Conservation (phyloP, 23 tunicate genomes). For the Clavelina lepadiformis region DNA sequence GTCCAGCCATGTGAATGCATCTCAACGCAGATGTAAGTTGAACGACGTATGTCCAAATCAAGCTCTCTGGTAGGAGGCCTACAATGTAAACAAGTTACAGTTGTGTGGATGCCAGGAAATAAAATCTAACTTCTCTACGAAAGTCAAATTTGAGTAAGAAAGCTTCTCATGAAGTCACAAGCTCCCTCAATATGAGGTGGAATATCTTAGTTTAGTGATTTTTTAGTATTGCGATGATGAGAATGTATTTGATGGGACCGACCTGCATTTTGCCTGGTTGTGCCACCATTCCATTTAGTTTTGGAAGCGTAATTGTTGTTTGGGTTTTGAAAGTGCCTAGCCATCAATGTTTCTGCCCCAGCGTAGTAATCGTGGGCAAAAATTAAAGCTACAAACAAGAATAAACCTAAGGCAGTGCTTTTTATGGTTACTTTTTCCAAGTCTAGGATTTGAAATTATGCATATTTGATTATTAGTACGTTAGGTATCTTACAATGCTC, state of each 20-base stretch:
- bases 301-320: constrained; percentile 75
- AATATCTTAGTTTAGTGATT: no score
- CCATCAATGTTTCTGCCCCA: constrained; percentile 89
- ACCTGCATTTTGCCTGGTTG: constrained; percentile 58
- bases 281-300: constrained; percentile 82
- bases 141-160: no score
- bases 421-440: neutral
- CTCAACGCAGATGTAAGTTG: constrained; percentile 90
- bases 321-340: constrained; percentile 79
- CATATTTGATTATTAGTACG: neutral
- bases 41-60: constrained; percentile 93
- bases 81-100: constrained; percentile 5
- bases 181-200: no score
- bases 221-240: no score
- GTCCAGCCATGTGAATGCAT: constrained; percentile 75
- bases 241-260: no score
- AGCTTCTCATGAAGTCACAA: no score
- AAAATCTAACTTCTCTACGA: no score
- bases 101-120: no score
- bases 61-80: constrained; percentile 86
- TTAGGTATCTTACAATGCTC: constrained; percentile 68
- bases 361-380: constrained; percentile 95
- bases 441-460: neutral
- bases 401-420: neutral
- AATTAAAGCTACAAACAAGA: constrained; percentile 56